A percentile compares a stretch with the other conserved stretches of the same genome.
These are phyloP conservation scores for Alligator mississippiensis DNA, from an alignment of 2,113 vertebrate genomes.

Conservation along the genomic window DNA sequence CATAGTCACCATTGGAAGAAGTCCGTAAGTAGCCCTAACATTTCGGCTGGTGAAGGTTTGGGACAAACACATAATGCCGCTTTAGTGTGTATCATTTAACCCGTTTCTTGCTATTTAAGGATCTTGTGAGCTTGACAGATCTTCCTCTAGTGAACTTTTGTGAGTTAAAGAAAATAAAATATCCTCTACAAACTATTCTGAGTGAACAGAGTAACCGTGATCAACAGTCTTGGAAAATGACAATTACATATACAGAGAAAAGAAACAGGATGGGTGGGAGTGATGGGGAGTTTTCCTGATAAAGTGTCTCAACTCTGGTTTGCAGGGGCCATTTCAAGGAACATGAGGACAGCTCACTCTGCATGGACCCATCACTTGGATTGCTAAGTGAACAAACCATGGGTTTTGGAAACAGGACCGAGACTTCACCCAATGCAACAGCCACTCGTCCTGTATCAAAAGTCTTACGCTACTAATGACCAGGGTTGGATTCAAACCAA, in stretches of 20 bases:
- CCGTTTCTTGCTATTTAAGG: background rate
- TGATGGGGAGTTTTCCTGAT: fast-evolving
- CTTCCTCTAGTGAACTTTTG: background rate
- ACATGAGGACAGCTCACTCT: background rate
- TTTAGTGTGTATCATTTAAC: background rate
- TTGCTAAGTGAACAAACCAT: background rate
- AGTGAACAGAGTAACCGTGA: fast-evolving
- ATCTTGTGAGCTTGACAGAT: too few relatives aligned
- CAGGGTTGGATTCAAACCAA: background rate
- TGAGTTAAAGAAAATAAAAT: background rate
- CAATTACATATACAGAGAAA: background rate
- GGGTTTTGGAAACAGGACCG: fast-evolving
- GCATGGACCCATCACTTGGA: background rate
- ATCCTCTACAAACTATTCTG: fast-evolving
- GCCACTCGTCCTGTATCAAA: background rate
- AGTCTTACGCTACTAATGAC: fast-evolving
- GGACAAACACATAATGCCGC: background rate
- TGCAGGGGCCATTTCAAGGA: background rate
- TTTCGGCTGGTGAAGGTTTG: background rate
- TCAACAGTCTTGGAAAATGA: background rate
- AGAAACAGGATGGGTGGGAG: fast-evolving
- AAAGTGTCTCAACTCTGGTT: background rate
- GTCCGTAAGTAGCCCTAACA: background rate
- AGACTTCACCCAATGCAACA: background rate
- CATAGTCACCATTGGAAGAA: background rate